These are phyloP conservation scores for Octonoba sinensis DNA, from an alignment of 2,888 invertebrate genomes.

Conservation along the genomic window DNA sequence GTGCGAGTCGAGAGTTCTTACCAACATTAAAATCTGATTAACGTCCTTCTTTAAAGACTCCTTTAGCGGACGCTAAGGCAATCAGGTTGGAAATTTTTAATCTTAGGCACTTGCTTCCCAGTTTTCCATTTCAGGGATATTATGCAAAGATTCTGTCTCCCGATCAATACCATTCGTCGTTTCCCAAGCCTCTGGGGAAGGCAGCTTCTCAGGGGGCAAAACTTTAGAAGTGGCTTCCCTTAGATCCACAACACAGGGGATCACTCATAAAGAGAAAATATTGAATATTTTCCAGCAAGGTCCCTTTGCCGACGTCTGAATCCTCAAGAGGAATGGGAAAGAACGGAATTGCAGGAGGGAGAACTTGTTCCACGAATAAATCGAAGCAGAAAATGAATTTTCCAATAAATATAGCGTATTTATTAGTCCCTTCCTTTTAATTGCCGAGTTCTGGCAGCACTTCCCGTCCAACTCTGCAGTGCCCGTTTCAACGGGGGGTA, in stretches of 20 bases:
- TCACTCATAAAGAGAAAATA: slow-evolving; percentile 57
- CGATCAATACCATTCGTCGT: slow-evolving; percentile 62
- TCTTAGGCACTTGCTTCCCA: slow-evolving; percentile 44
- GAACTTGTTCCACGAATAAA: too few relatives aligned
- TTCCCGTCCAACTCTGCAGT: too few relatives aligned
- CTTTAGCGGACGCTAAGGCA: slow-evolving; percentile 56
- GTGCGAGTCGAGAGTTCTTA: slow-evolving; percentile 41
- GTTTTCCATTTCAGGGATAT: slow-evolving; percentile 38
- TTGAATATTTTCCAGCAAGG: slow-evolving; percentile 49
- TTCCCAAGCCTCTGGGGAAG: slow-evolving; percentile 30
- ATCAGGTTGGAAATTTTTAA: slow-evolving; percentile 63
- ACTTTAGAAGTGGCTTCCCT: slow-evolving; percentile 63
- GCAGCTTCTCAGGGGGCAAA: slow-evolving; percentile 30
- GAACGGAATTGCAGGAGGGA: too few relatives aligned
- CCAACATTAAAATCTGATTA: slow-evolving; percentile 55
- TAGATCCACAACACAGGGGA: slow-evolving; percentile 53
- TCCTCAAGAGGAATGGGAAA: too few relatives aligned
- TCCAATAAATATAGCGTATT: too few relatives aligned
- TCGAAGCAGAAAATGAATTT: too few relatives aligned
- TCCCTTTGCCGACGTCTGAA: too few relatives aligned
- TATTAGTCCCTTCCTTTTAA: too few relatives aligned
- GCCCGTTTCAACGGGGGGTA: too few relatives aligned
- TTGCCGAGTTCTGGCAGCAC: too few relatives aligned
- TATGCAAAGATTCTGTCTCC: slow-evolving; percentile 58
- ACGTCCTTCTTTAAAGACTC: slow-evolving; percentile 60